phyloP scores from a whole-genome alignment of 2,113 vertebrate species.

The Corythoichthys haematopterus region DNA sequence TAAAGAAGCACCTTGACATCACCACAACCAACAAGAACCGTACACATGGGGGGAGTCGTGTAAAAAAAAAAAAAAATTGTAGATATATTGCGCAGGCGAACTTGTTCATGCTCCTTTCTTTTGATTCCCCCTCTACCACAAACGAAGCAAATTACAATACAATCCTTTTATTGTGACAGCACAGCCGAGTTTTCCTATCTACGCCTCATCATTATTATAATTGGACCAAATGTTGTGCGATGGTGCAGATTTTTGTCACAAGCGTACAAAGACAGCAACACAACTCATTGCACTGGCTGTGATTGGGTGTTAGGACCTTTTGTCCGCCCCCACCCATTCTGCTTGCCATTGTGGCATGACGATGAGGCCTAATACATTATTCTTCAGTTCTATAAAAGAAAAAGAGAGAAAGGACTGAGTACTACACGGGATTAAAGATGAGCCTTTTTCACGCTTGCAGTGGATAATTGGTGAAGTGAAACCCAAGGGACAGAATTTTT shows the following conservation, averaged over 20 bases:
- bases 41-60: no score
- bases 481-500: conserved; percentile 35
- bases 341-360: conserved; percentile 46
- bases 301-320: conserved; percentile 53
- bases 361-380: conserved; percentile 57
- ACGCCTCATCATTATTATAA: conserved; percentile 41
- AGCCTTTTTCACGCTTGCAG: conserved; percentile 45
- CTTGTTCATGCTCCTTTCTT: neutral
- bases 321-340: conserved; percentile 27
- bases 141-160: conserved; percentile 21
- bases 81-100: neutral
- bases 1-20: no score
- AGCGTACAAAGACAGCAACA: conserved; percentile 30
- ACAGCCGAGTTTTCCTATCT: conserved; percentile 26
- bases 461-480: conserved; percentile 60
- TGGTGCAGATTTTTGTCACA: conserved; percentile 35
- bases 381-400: conserved; percentile 53
- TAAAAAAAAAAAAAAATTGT: no score
- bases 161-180: conserved; percentile 42
- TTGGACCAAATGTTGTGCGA: conserved; percentile 42
- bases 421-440: conserved; percentile 34
- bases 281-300: conserved; percentile 33
- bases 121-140: conserved; percentile 17
- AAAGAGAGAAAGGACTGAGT: conserved; percentile 34
- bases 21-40: no score